Base-by-base conservation (phyloP, 2,888 invertebrate genomes). In the Amiota communis region DNA sequence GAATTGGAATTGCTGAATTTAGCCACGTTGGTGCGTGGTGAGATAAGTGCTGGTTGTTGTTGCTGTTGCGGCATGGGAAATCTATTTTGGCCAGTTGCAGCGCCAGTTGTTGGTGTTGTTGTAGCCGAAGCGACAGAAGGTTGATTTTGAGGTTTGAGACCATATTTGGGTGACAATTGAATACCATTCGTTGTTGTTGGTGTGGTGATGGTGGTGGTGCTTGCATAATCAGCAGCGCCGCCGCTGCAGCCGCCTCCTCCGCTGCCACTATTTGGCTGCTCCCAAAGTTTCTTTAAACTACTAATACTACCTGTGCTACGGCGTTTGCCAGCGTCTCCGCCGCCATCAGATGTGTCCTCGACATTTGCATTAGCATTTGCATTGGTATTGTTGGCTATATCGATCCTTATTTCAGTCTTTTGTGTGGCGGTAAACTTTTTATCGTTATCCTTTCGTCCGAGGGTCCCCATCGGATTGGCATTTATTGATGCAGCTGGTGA, bases 261-360 rank as follows among this genome's bases (percentile, higher is more conserved):
- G 68, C 61, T 70, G 76, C 72, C 57, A 36, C 48, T 72, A 36
- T 74, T 76, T 87, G 95, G 95, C 79, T 94, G 94, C 90, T 97
- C 97, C 97, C 97, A 97, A 77, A 97, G 91, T 89, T 96, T 96
- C 89, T 97, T 97, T 84, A 97, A 91, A 89, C 96, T 97, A 88
- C 94, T 96, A 86, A 97, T 97, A 90, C 96, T 96, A 76, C 97
- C 97, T 68, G 97, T 97, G 89, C 97, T 97, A 79, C 96, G 94
- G 13, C 97, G 92, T 88, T 97, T 97, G 87, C 96, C 96, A 70
- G 96, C 95, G 15, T 93, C 93, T 70, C 95, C 95, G 65, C 75
- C 79, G 71, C 76, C 81, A 20, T 79, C 76, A 23, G 70, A 36
- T 65, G 72, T 74, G 74, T 72, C 70, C 75, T 69, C 20, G 74